Evolutionary conservation across 2,888 invertebrate genomes (phyloP).

Genomic region (Pandemis cinnamomeana): DNA sequence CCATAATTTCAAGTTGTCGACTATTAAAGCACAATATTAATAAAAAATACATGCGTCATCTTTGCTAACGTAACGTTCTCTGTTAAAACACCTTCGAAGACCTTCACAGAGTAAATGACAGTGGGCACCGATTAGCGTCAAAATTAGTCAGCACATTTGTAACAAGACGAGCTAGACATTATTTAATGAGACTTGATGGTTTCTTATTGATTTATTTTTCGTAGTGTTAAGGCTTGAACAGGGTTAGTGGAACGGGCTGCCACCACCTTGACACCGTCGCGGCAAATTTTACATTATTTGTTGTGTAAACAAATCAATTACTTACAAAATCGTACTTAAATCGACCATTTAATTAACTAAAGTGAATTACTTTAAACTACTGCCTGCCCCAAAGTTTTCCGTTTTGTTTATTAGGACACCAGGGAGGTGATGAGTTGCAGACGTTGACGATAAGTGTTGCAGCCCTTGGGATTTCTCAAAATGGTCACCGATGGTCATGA

Average conservation of each 20-base stretch:
- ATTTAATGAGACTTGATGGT: not conserved
- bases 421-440: not conserved
- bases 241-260: conserved; percentile 62
- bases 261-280: conserved; percentile 65
- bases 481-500: not conserved
- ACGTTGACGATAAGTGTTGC: not conserved
- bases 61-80: not conserved
- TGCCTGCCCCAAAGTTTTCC: not conserved
- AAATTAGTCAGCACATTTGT: not conserved
- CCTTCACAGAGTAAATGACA: not conserved
- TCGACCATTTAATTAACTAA: conserved; percentile 27
- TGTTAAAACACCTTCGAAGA: not conserved
- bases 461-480: not conserved
- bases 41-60: conserved; percentile 7
- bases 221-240: conserved; percentile 46
- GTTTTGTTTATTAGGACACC: not conserved
- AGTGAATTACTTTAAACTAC: not conserved
- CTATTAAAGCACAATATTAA: conserved; percentile 10
- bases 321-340: conserved; percentile 30
- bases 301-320: conserved; percentile 50
- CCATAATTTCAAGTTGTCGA: conserved; percentile 39
- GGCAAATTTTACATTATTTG: conserved; percentile 39
- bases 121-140: not conserved
- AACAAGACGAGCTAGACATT: not conserved
- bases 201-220: conserved; percentile 25